A percentile compares a stretch with the other conserved stretches of the same genome.
Conservation (phyloP, 1,140 invertebrate genomes). For the Brachionus manjavacas region DNA sequence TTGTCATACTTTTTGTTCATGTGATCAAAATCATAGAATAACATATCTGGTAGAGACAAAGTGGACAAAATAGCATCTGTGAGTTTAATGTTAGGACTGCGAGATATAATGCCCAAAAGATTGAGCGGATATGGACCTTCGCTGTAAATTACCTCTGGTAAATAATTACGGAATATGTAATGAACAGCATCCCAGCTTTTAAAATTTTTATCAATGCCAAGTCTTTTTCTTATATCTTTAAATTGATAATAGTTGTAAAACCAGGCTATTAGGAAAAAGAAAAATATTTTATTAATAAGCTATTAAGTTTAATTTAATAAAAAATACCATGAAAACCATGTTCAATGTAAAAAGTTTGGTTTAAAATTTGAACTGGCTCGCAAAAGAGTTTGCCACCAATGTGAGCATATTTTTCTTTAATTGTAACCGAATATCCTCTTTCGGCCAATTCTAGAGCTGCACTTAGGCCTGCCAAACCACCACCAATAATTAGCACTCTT, state of each 20-base stretch:
- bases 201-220: slow-evolving; percentile 41
- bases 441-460: slow-evolving; percentile 43
- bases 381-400: slow-evolving; percentile 42
- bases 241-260: slow-evolving; percentile 44
- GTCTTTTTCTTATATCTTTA: slow-evolving; percentile 38
- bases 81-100: slow-evolving; percentile 41
- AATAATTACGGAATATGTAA: slow-evolving; percentile 42
- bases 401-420: slow-evolving; percentile 32
- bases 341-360: slow-evolving; percentile 41
- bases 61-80: slow-evolving; percentile 4
- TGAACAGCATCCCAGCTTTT: slow-evolving; percentile 39
- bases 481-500: slow-evolving; percentile 36
- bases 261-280: slow-evolving; percentile 30
- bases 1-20: slow-evolving; percentile 42
- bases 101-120: slow-evolving; percentile 37
- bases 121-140: slow-evolving; percentile 42
- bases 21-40: slow-evolving; percentile 34
- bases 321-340: slow-evolving; percentile 43
- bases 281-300: too few species aligned
- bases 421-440: slow-evolving; percentile 42
- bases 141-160: slow-evolving; percentile 44
- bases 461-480: slow-evolving; percentile 43
- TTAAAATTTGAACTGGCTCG: slow-evolving; percentile 26
- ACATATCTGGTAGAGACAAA: slow-evolving; percentile 14
- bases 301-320: too few species aligned